phyloP scores from a whole-genome alignment of 2,888 invertebrate species.

The Choreutis nemorana region DNA sequence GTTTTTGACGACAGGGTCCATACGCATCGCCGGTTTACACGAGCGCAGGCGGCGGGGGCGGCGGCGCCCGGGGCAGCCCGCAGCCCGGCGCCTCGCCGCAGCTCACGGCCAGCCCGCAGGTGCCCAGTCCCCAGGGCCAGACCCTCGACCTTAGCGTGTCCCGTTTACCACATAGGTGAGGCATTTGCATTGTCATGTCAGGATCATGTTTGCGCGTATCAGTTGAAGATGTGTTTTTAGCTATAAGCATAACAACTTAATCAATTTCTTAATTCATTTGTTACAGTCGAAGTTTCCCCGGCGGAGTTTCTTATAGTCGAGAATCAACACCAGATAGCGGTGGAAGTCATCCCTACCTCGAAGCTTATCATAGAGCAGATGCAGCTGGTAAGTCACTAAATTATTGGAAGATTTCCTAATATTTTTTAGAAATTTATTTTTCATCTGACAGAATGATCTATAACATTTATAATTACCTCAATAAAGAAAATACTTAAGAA shows the following conservation, averaged over 20 bases:
- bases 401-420: too few species aligned
- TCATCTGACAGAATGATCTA: constrained; percentile 9
- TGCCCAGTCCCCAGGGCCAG: constrained; percentile 91
- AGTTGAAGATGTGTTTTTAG: constrained; percentile 3
- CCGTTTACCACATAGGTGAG: constrained; percentile 85
- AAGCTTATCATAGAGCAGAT: constrained; percentile 83
- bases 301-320: constrained; percentile 79
- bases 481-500: constrained; percentile 1
- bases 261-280: constrained; percentile 4
- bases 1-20: constrained; percentile 69
- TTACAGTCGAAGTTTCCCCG: constrained; percentile 68
- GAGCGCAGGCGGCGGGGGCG: constrained; percentile 75
- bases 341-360: constrained; percentile 84
- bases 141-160: constrained; percentile 90
- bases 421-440: background rate
- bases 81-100: constrained; percentile 85
- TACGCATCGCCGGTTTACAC: constrained; percentile 81
- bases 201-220: constrained; percentile 5
- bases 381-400: constrained; percentile 73
- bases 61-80: constrained; percentile 79
- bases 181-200: constrained; percentile 23
- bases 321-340: constrained; percentile 91
- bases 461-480: background rate
- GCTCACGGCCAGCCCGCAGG: constrained; percentile 85
- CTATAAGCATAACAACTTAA: background rate